A percentile compares a stretch with the other conserved stretches of the same genome.
phyloP scores from a whole-genome alignment of 2,113 vertebrate species.

The Trematocara nigrifrons region DNA sequence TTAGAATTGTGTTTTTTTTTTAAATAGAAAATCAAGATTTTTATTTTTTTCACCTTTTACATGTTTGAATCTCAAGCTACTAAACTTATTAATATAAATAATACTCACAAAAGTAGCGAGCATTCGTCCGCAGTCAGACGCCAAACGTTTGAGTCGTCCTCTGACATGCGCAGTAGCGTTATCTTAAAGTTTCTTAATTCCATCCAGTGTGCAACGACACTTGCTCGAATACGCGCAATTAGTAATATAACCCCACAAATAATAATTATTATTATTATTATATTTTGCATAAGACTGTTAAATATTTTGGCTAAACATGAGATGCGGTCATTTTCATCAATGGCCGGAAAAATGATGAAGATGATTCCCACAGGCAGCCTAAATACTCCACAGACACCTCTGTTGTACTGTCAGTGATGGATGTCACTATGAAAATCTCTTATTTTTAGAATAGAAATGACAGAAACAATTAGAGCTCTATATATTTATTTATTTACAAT shows the following conservation, averaged over 20 bases:
- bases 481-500: not conserved
- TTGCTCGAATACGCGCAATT: not conserved
- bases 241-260: not conserved
- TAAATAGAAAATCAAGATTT: not conserved
- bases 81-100: not conserved
- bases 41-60: rapidly evolving
- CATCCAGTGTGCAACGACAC: not conserved
- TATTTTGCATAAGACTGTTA: not conserved
- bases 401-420: not conserved
- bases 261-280: rapidly evolving
- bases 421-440: not conserved
- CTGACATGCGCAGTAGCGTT: not conserved
- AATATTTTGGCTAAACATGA: not conserved
- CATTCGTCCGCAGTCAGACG: not conserved
- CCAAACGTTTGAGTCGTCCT: rapidly evolving
- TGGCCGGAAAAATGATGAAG: not conserved
- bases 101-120: not conserved
- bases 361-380: not conserved
- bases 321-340: not conserved
- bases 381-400: not conserved
- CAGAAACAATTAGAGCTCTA: not conserved
- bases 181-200: not conserved
- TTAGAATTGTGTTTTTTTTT: rapidly evolving
- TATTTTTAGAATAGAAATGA: not conserved
- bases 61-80: not conserved